Conservation (phyloP, 1,140 invertebrate species). For the Drosophila ambigua region DNA sequence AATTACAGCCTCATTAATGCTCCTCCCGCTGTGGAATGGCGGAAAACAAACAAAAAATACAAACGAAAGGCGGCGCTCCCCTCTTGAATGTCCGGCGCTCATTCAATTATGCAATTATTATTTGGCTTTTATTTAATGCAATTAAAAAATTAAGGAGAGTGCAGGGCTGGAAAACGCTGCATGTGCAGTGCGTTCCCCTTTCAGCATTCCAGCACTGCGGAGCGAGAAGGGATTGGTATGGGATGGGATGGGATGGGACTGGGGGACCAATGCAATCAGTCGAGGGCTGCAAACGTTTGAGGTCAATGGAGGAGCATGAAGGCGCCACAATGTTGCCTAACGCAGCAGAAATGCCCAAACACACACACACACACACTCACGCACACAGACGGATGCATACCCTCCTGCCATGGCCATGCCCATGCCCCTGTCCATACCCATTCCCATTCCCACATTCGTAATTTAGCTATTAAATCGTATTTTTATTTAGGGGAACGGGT, state of each 20-base stretch:
- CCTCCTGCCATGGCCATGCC: background rate
- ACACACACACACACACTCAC: constrained; percentile 5
- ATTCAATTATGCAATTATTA: constrained; percentile 62
- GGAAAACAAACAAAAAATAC: background rate
- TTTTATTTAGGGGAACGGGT: constrained; percentile 54
- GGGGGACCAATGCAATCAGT: constrained; percentile 52
- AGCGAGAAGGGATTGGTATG: no score
- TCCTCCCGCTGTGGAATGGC: background rate
- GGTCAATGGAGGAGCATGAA: constrained; percentile 19
- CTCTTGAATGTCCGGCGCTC: constrained; percentile 4
- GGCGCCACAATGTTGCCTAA: constrained; percentile 56
- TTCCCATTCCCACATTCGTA: constrained; percentile 34
- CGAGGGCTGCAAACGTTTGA: constrained; percentile 13
- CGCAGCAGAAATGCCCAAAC: constrained; percentile 51
- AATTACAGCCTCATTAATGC: constrained; percentile 37
- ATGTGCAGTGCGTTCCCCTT: constrained; percentile 19
- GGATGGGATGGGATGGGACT: background rate
- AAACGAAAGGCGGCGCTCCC: background rate
- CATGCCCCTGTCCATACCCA: background rate
- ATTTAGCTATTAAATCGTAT: constrained; percentile 75
- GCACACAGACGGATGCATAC: constrained; percentile 1
- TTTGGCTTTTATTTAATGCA: constrained; percentile 59
- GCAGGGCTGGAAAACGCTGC: constrained; percentile 34
- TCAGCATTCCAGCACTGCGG: constrained; percentile 1
- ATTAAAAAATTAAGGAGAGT: constrained; percentile 63